Conservation (phyloP, 2,797 vertebrate species). For the Kryptopterus vitreolus region DNA sequence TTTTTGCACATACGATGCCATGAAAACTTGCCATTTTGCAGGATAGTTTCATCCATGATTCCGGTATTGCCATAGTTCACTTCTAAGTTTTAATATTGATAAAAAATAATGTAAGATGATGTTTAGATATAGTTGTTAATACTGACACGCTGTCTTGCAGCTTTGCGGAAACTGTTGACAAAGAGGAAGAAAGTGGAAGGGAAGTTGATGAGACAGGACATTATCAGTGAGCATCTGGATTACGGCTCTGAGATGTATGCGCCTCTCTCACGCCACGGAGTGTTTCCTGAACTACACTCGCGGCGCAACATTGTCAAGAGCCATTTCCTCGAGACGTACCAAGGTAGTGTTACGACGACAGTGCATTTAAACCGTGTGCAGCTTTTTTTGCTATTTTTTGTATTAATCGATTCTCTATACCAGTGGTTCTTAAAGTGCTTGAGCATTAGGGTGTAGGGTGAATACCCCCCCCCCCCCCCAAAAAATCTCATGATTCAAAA, state of each 20-base stretch:
- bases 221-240: constrained; percentile 73
- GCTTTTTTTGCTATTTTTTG: too few species aligned
- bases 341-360: constrained; percentile 71
- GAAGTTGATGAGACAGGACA: constrained; percentile 71
- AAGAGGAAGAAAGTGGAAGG: constrained; percentile 74
- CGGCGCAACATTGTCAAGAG: constrained; percentile 68
- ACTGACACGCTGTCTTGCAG: constrained; percentile 61
- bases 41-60: neutral
- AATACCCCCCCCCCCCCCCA: too few species aligned
- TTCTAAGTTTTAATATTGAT: neutral
- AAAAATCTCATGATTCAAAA: too few species aligned
- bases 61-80: neutral
- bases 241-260: constrained; percentile 71
- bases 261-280: constrained; percentile 68
- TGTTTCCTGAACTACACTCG: constrained; percentile 69
- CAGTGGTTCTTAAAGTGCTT: too few species aligned
- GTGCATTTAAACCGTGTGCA: too few species aligned
- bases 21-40: neutral
- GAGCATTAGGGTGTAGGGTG: too few species aligned
- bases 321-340: constrained; percentile 57
- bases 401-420: too few species aligned
- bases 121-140: neutral
- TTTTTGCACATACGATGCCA: too few species aligned
- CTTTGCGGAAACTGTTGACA: constrained; percentile 79
- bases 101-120: neutral